These are phyloP conservation scores for Morpho achilles DNA, from an alignment of 2,888 invertebrate species.

Conservation along the genomic window DNA sequence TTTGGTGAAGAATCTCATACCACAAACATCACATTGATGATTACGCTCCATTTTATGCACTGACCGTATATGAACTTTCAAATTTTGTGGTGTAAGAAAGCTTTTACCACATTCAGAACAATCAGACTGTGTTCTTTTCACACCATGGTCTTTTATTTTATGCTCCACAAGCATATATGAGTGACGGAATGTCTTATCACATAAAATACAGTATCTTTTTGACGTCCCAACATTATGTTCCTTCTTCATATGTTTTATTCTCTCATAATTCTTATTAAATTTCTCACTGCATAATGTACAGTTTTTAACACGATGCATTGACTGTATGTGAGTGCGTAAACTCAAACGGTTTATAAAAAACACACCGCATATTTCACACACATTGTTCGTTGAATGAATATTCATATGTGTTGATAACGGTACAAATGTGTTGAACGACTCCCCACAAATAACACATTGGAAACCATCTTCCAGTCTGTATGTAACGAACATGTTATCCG, in stretches of 20 bases:
- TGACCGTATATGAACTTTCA: slow-evolving; percentile 39
- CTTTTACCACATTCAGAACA: slow-evolving; percentile 44
- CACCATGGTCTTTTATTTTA: slow-evolving; percentile 40
- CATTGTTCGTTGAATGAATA: slow-evolving; percentile 41
- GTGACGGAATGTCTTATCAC: slow-evolving; percentile 38
- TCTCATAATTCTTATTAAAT: slow-evolving; percentile 29
- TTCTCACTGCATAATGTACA: slow-evolving; percentile 40
- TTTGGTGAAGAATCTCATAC: slow-evolving; percentile 44
- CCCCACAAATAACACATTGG: slow-evolving; percentile 38
- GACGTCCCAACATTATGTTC: slow-evolving; percentile 3
- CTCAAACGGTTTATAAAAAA: slow-evolving; percentile 43
- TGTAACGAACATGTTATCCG: slow-evolving; percentile 42
- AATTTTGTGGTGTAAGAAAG: slow-evolving; percentile 35
- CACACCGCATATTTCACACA: slow-evolving; percentile 46
- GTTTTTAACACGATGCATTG: slow-evolving; percentile 40
- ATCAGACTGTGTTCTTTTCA: slow-evolving; percentile 24
- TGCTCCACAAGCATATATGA: slow-evolving; percentile 34
- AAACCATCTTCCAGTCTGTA: slow-evolving; percentile 38
- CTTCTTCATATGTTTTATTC: slow-evolving; percentile 30
- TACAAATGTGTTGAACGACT: slow-evolving; percentile 32
- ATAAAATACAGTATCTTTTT: slow-evolving; percentile 32
- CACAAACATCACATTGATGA: slow-evolving; percentile 38
- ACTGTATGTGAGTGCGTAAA: slow-evolving; percentile 39
- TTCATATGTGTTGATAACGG: slow-evolving; percentile 44
- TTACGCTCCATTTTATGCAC: slow-evolving; percentile 45